phyloP scores from a whole-genome alignment of 2,888 invertebrate genomes.

The Idaea aversata region DNA sequence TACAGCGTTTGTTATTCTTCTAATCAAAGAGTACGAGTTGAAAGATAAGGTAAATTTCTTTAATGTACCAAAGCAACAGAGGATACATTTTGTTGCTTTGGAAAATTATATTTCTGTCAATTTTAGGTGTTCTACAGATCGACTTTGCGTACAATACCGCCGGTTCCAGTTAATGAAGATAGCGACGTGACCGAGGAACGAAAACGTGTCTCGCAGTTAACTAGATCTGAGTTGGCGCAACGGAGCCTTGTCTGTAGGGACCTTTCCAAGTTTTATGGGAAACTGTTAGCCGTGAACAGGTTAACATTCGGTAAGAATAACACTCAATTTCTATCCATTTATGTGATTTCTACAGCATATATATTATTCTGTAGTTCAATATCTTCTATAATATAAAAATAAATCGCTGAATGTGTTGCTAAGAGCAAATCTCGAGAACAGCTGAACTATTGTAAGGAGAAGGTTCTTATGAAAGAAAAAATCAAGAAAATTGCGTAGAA shows the following conservation, averaged over 20 bases:
- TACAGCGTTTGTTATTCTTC: slow-evolving; percentile 80
- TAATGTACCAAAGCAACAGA: background rate
- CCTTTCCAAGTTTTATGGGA: slow-evolving; percentile 88
- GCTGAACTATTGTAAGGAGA: too few relatives aligned
- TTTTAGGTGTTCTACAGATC: slow-evolving; percentile 48
- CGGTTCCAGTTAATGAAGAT: slow-evolving; percentile 61
- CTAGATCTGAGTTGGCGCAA: slow-evolving; percentile 46
- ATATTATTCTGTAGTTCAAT: background rate
- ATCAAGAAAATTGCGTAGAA: too few relatives aligned
- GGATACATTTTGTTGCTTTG: background rate
- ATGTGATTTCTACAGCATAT: too few relatives aligned
- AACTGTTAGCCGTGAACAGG: slow-evolving; percentile 88
- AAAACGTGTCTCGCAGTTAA: slow-evolving; percentile 60
- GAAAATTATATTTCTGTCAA: background rate
- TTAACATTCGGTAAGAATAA: slow-evolving; percentile 75
- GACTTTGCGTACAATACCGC: slow-evolving; percentile 35
- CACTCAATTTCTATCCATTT: too few relatives aligned
- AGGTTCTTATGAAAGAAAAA: too few relatives aligned
- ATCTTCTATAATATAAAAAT: too few relatives aligned
- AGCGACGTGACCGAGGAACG: slow-evolving; percentile 82
- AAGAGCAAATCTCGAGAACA: too few relatives aligned
- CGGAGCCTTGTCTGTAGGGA: slow-evolving; percentile 83
- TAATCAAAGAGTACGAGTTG: slow-evolving; percentile 83
- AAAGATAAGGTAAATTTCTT: slow-evolving; percentile 66
- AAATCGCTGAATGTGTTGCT: too few relatives aligned